phyloP scores from a whole-genome alignment of 2,113 vertebrate species.

The Dendrocopos noguchii region DNA sequence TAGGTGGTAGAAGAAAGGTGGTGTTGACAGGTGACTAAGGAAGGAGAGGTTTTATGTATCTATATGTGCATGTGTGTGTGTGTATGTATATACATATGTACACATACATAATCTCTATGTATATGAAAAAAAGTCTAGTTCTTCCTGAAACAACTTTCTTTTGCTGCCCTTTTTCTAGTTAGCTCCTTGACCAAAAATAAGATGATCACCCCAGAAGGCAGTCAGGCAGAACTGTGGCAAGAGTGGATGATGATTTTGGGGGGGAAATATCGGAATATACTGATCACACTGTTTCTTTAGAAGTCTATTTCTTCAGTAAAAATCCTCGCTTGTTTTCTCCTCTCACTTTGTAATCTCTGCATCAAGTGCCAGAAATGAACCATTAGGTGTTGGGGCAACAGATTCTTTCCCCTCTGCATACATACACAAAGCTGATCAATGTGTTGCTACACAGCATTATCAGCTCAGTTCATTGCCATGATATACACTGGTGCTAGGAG shows the following conservation, averaged over 20 bases:
- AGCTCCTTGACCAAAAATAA: not conserved
- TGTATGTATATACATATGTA: not conserved
- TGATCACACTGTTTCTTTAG: not conserved
- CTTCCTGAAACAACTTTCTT: not conserved
- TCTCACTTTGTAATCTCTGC: not conserved
- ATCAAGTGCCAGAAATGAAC: not conserved
- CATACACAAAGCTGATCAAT: not conserved
- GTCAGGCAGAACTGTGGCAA: not conserved
- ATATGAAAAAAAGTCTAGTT: not conserved
- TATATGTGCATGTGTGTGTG: not conserved
- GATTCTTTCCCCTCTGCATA: not conserved
- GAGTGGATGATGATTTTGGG: not conserved
- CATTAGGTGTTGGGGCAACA: rapidly evolving
- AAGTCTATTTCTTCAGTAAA: not conserved
- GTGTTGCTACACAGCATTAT: rapidly evolving
- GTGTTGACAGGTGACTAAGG: not conserved
- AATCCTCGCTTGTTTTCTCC: not conserved
- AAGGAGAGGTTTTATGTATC: conserved; percentile 32
- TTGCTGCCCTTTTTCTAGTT: not conserved
- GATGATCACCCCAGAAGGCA: not conserved
- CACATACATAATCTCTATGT: not conserved
- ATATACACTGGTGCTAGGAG: not conserved
- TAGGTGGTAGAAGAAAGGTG: not conserved
- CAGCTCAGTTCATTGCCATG: not conserved
- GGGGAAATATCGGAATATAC: not conserved